Base-by-base conservation (phyloP, 2,888 invertebrate species). In the Caenorhabditis sp. region DNA sequence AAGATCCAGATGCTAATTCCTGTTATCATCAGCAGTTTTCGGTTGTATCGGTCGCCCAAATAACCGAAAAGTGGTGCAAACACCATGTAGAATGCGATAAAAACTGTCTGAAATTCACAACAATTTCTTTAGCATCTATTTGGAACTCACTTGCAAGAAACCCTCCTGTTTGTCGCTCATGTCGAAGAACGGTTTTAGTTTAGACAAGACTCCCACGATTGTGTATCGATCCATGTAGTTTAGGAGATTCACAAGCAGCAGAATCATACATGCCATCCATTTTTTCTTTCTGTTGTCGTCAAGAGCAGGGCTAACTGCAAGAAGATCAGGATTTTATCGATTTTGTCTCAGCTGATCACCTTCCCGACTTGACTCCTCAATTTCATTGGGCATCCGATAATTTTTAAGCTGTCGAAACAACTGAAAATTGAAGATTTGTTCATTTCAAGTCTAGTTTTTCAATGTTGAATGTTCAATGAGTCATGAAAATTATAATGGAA, bases 171-270 rank as follows among this genome's bases (percentile, higher is more conserved):
- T 93, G 90, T 96, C 93, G 32, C 92, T 91, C 76, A 96, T 93
- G 0, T 90, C 1, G 89, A 94, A 97, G 81, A 93, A 92, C 0
- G 82, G 85, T 89, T 94, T 92, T 9, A 85, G 71, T 9, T 75
- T 65, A 1, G 71, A 35, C 50, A 85, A 63, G n/a, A 85, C 80
- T 95, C 97, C 97, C 87, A 97, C 96, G 84, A 98, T 92, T 65
- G 97, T 97, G 89, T 94, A 96, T 90, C 98, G 93, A 91, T 98
- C 98, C 96, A 98, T 97, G 89, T 98, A 98, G 91, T 98, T 99
- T 89, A 98, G 95, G 84, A 98, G 93, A 91, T 98, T 98, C 80
- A 98, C 94, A 89, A 93, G 62, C 3, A 83, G 72, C 37, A 83
- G 68, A 26, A 83, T 62, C 2, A 53, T n/a, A 15, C 70, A 71